Evolutionary conservation across 2,113 vertebrate genomes (phyloP).

Genomic region (Syngnathus scovelli): DNA sequence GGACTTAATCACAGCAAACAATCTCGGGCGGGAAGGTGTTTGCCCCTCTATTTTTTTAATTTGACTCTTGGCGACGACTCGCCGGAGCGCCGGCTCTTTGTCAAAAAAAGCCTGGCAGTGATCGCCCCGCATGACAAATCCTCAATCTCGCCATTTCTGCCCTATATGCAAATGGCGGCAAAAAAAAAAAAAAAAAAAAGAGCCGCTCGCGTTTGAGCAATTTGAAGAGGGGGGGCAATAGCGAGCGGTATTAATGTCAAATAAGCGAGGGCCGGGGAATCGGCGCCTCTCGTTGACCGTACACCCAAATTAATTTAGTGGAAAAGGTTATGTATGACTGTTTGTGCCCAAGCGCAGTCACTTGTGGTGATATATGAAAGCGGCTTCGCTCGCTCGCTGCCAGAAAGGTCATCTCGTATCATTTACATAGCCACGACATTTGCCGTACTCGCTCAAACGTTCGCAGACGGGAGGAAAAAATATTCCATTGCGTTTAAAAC

Average conservation of each 20-base stretch:
- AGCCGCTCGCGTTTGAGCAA: slow-evolving; percentile 68
- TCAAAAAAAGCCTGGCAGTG: slow-evolving; percentile 24
- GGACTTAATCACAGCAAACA: slow-evolving; percentile 65
- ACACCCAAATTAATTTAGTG: slow-evolving; percentile 77
- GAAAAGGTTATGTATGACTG: slow-evolving; percentile 83
- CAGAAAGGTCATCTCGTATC: slow-evolving; percentile 88
- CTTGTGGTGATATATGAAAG: slow-evolving; percentile 91
- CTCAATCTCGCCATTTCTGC: slow-evolving; percentile 68
- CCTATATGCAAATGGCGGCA: slow-evolving; percentile 77
- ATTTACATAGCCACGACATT: slow-evolving; percentile 86
- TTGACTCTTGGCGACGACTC: slow-evolving; percentile 60
- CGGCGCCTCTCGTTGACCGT: slow-evolving; percentile 67
- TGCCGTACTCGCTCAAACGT: slow-evolving; percentile 34
- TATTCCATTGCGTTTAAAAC: background rate
- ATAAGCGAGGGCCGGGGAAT: slow-evolving; percentile 61
- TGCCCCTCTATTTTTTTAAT: slow-evolving; percentile 61
- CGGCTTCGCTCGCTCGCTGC: slow-evolving; percentile 79
- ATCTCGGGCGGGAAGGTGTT: slow-evolving; percentile 54
- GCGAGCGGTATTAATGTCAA: slow-evolving; percentile 68
- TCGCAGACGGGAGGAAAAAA: background rate
- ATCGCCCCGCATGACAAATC: slow-evolving; percentile 69
- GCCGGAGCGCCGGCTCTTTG: slow-evolving; percentile 60
- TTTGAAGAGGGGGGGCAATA: slow-evolving; percentile 55
- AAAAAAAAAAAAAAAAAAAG: slow-evolving; percentile 50
- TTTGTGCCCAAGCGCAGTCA: slow-evolving; percentile 76